A percentile compares a stretch with the other conserved stretches of the same genome.
These are phyloP conservation scores for Capitulum mitella DNA, from an alignment of 2,888 invertebrate genomes.

Conservation along the genomic window DNA sequence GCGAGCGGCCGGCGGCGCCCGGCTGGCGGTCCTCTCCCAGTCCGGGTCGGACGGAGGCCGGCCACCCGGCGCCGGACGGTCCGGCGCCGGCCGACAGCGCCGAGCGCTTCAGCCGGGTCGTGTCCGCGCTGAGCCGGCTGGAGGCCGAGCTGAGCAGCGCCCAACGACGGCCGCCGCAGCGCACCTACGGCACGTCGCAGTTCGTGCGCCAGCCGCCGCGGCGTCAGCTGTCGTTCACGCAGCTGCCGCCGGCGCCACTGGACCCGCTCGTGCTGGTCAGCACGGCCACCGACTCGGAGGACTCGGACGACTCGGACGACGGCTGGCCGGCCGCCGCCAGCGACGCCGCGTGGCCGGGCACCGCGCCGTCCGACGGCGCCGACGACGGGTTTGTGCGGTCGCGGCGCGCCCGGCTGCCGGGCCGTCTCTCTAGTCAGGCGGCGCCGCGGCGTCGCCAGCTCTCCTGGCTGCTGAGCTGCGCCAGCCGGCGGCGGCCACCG, in stretches of 20 bases:
- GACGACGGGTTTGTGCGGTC: not conserved
- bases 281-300: slow-evolving; percentile 8
- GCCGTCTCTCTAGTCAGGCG: not conserved
- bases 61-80: not conserved
- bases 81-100: not conserved
- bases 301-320: not conserved
- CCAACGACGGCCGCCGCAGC: not conserved
- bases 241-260: not conserved
- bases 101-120: slow-evolving; percentile 7
- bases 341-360: not conserved
- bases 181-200: not conserved
- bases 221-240: not conserved
- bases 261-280: not conserved
- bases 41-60: not conserved
- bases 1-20: not conserved
- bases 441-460: not conserved
- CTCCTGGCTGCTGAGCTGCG: slow-evolving; percentile 15
- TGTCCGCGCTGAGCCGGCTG: slow-evolving; percentile 11
- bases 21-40: not conserved
- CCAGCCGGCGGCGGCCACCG: not conserved
- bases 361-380: not conserved
- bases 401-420: not conserved
- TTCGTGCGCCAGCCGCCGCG: slow-evolving; percentile 7
- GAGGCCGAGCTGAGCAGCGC: not conserved
- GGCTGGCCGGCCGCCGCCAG: not conserved